These are phyloP conservation scores for Scaeva pyrastri DNA, from an alignment of 2,888 invertebrate species.

Conservation along the genomic window DNA sequence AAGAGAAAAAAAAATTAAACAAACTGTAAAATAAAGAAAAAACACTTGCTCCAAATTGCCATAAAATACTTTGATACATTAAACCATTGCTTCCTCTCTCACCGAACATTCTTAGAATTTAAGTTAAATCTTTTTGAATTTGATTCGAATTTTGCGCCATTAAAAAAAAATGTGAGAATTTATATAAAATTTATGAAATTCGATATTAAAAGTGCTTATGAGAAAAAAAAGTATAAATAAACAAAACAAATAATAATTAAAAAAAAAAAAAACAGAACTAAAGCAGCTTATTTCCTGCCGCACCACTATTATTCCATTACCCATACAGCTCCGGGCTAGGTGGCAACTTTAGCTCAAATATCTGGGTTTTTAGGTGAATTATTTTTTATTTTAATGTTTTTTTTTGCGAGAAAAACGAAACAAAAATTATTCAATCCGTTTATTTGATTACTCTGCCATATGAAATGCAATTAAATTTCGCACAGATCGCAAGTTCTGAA, in stretches of 20 bases:
- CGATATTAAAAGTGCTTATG: constrained; percentile 5
- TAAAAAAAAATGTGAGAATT: constrained; percentile 10
- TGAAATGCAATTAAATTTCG: constrained; percentile 41
- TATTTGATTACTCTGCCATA: constrained; percentile 22
- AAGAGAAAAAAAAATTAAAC: not conserved
- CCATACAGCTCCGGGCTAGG: not conserved
- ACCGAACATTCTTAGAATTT: constrained; percentile 8
- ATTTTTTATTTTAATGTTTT: constrained; percentile 20
- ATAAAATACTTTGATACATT: not conserved
- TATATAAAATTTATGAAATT: constrained; percentile 10
- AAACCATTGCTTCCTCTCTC: constrained; percentile 12
- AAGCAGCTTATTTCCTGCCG: constrained; percentile 53
- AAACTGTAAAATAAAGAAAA: not conserved
- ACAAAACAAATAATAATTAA: not conserved
- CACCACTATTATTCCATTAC: not conserved
- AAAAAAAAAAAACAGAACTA: constrained; percentile 14
- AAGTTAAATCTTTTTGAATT: constrained; percentile 1
- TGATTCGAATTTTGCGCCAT: constrained; percentile 14
- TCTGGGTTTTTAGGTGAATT: constrained; percentile 60
- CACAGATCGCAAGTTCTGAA: constrained; percentile 43
- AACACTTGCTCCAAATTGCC: constrained; percentile 1
- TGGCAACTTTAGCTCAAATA: constrained; percentile 12
- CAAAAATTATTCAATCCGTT: not conserved
- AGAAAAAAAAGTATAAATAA: not conserved
- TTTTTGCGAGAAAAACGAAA: constrained; percentile 28